Evolutionary conservation across 2,113 vertebrate genomes (phyloP), one percentile per base, ranked within the genome.

Genomic region (Sclerurus mexicanus): DNA sequence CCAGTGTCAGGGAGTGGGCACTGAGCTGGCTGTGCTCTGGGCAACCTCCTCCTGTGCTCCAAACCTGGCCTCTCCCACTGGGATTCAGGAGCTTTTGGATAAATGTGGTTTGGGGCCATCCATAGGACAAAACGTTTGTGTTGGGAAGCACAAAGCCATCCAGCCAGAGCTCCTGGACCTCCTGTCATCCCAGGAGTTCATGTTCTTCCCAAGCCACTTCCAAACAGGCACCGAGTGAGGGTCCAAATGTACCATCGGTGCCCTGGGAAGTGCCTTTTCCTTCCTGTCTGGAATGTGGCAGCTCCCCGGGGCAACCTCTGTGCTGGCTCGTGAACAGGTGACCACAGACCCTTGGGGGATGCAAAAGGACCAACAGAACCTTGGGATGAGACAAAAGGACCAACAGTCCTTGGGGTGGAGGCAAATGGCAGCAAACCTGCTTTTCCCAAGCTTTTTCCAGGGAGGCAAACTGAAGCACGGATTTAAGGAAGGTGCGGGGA

Each of bases 231-330:
- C n/a, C 1, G 6, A 2, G 55, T 1, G 55, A 18, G 77, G 33
- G 4, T 25, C 17, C 11, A 40, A 3, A 10, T 23, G n/a, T n/a
- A 9, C 6, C 42, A 0, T 8, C 7, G 0, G 53, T 27, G 60
- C 50, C 46, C 42, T 5, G 20, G 72, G 49, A 69, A 40, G 2
- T 0, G 15, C 39, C 25, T 55, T 31, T 16, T 14, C 33, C 49
- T 44, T 39, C 15, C 1, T 7, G 3, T 21, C 17, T 14, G 46
- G 35, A 17, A 28, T 6, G 47, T 30, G 59, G 30, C 24, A 27
- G 0, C 24, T 60, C 6, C 31, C 23, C 5, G 62, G 24, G 40
- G 12, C 31, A 71, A 0, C 13, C 37, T 10, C 22, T 6, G 39
- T 7, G 60, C 39, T 3, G 5, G 7, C 2, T 21, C 37, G 1